phyloP scores from a whole-genome alignment of 2,113 vertebrate species.

The Malurus melanocephalus region DNA sequence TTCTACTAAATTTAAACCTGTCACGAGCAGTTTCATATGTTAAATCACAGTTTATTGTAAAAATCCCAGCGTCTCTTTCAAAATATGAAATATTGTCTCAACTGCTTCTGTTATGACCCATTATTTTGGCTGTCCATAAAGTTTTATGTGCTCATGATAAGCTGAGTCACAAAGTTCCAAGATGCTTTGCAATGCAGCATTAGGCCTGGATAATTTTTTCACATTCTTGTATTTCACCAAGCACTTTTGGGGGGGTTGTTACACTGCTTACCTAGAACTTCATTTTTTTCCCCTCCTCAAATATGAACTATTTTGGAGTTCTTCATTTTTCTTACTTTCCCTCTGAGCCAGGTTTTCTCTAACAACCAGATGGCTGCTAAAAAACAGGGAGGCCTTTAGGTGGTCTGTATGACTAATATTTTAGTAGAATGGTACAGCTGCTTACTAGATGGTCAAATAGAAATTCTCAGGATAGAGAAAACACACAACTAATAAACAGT shows the following conservation, averaged over 20 bases:
- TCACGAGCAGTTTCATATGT: background rate
- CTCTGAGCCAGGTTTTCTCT: slow-evolving; percentile 9
- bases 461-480: background rate
- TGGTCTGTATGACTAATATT: slow-evolving; percentile 37
- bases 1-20: background rate
- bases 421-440: slow-evolving; percentile 5
- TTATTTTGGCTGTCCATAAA: background rate
- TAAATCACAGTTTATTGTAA: background rate
- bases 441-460: background rate
- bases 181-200: background rate
- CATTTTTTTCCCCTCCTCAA: background rate
- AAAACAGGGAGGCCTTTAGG: background rate
- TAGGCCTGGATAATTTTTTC: background rate
- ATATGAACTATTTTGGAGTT: background rate
- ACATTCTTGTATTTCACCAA: background rate
- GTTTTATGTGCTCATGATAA: background rate
- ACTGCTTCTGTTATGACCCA: background rate
- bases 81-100: background rate
- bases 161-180: background rate
- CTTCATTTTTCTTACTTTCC: background rate
- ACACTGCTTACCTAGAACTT: background rate
- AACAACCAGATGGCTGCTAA: slow-evolving; percentile 33
- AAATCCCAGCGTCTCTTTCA: background rate
- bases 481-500: background rate
- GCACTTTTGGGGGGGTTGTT: background rate